Percentiles rank a stretch among this genome's conserved stretches.
Evolutionary conservation across 2,888 invertebrate species (phyloP).

Genomic region (Cryptus viduatorius): DNA sequence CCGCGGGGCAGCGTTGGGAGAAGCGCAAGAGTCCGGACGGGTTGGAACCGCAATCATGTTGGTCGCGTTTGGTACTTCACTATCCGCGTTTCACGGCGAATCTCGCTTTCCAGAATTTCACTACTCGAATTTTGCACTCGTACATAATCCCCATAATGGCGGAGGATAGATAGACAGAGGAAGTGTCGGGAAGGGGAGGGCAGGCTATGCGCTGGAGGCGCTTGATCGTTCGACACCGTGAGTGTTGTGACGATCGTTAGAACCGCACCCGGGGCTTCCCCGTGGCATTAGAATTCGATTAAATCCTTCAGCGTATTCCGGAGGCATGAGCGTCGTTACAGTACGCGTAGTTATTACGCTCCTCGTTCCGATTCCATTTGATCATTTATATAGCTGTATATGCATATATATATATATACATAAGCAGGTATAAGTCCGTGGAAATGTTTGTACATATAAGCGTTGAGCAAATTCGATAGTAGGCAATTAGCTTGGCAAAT

Average conservation of each 20-base stretch:
- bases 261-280: conserved; percentile 17
- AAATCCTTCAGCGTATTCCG: conserved; percentile 36
- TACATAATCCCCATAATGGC: conserved; percentile 57
- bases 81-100: conserved; percentile 8
- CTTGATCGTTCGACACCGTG: conserved; percentile 43
- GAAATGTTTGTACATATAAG: conserved; percentile 36
- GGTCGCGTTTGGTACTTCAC: conserved; percentile 35
- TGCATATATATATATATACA: neutral
- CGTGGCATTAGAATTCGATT: conserved; percentile 51
- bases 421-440: neutral
- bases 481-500: conserved; percentile 24
- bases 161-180: conserved; percentile 6
- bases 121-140: conserved; percentile 41
- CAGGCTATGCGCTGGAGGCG: neutral
- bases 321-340: conserved; percentile 26
- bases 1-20: neutral
- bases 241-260: conserved; percentile 48
- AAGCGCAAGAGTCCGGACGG: neutral
- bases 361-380: conserved; percentile 5
- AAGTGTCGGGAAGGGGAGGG: neutral
- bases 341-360: conserved; percentile 15
- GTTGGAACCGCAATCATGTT: conserved; percentile 13
- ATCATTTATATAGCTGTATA: neutral
- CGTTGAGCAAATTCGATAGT: conserved; percentile 11
- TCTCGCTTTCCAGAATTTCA: conserved; percentile 38